Evolutionary conservation across 2,888 invertebrate genomes (phyloP).

Genomic region (Monoplex corrugatus): DNA sequence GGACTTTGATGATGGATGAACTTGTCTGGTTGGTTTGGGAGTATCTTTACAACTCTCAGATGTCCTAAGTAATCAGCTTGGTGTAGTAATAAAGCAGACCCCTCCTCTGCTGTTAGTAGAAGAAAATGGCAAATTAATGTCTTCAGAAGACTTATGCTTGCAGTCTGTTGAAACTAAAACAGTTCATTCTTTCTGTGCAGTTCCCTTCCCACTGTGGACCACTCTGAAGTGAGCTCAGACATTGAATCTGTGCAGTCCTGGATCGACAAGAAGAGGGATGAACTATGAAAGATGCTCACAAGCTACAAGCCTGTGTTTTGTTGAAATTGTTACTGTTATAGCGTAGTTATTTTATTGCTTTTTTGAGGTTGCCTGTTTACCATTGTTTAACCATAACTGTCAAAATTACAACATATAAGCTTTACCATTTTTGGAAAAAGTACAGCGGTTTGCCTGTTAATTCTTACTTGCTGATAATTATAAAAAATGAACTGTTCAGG

Average conservation of each 20-base stretch:
- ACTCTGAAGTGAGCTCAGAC: conserved; percentile 72
- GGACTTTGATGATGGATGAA: no score
- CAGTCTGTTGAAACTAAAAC: background rate
- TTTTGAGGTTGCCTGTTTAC: background rate
- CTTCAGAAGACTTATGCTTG: background rate
- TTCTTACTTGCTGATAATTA: no score
- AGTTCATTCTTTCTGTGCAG: conserved; percentile 63
- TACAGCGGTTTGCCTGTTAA: no score
- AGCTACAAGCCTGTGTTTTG: background rate
- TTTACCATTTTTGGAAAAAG: no score
- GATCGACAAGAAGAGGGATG: conserved; percentile 75
- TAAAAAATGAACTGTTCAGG: no score
- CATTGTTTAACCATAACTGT: background rate
- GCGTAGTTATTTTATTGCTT: background rate
- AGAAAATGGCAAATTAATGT: background rate
- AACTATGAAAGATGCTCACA: conserved; percentile 63
- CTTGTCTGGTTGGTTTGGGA: no score
- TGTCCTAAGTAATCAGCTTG: no score
- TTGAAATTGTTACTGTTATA: background rate
- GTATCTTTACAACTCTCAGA: no score
- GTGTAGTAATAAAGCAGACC: no score
- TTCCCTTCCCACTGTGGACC: conserved; percentile 70
- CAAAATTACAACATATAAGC: no score
- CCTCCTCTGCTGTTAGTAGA: no score
- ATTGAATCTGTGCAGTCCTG: conserved; percentile 71